Evolutionary conservation across 2,113 vertebrate genomes (phyloP).

Genomic region (Cebidichthys violaceus): DNA sequence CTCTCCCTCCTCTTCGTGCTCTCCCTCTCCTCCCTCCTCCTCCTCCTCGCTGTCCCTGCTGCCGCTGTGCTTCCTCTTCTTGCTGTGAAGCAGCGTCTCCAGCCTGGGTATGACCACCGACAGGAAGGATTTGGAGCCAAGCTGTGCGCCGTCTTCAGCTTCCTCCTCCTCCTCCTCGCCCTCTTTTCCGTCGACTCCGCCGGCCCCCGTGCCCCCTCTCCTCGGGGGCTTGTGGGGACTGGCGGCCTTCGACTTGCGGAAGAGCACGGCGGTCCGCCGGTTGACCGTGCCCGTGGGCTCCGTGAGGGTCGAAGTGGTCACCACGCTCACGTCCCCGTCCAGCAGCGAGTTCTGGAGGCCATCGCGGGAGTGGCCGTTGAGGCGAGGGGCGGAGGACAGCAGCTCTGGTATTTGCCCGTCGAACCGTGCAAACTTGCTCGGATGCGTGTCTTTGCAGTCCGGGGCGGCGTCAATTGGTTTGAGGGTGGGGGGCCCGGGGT

Average conservation of each 20-base stretch:
- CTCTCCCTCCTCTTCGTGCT: conserved; percentile 88
- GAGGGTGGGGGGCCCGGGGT: conserved; percentile 96
- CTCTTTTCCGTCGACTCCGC: not conserved
- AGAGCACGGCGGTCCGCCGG: conserved; percentile 93
- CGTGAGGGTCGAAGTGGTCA: conserved; percentile 89
- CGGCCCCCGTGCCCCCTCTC: conserved; percentile 49
- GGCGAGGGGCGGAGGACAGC: conserved; percentile 83
- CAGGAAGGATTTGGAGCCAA: conserved; percentile 97
- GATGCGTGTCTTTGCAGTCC: conserved; percentile 87
- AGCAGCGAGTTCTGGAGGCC: conserved; percentile 86
- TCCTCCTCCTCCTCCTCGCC: conserved; percentile 78
- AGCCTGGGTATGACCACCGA: conserved; percentile 98
- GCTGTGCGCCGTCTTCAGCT: conserved; percentile 86
- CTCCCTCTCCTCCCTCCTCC: conserved; percentile 85
- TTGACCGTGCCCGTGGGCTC: conserved; percentile 90
- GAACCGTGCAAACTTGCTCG: conserved; percentile 85
- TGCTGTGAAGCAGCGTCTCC: conserved; percentile 96
- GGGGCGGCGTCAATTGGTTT: conserved; percentile 92
- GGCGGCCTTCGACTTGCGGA: conserved; percentile 93
- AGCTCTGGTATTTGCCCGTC: conserved; percentile 85
- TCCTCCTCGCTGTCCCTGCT: conserved; percentile 84
- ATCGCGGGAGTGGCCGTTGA: conserved; percentile 90
- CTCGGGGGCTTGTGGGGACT: conserved; percentile 88
- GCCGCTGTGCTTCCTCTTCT: conserved; percentile 94
- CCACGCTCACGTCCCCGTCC: conserved; percentile 89